Base-by-base conservation (phyloP, 1,140 invertebrate species). In the Gyrodactylus bullatarudis region DNA sequence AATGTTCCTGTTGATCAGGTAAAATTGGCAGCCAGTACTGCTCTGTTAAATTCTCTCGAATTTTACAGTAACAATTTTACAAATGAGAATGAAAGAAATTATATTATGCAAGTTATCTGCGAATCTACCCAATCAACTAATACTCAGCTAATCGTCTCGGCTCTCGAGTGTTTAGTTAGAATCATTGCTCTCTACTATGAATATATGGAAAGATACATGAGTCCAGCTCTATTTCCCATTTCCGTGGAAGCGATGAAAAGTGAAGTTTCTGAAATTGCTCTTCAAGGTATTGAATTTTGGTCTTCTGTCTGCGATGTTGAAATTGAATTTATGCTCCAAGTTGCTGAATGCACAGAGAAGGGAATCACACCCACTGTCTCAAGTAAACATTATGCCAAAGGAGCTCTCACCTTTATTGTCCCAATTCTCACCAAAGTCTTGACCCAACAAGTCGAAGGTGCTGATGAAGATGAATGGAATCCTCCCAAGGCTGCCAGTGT, bases 241-340 rank as follows among this genome's bases (percentile, higher is more conserved):
- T 96, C 95, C 20, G 83, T 98, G 79, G 89, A 95, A 81, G 93
- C 94, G 20, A 99, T 99, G 90, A 94, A 93, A 81, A 90, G 88
- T 54, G 89, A 92, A 68, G 86, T 87, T 74, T 91, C 97, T 83
- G 91, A 96, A 76, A 87, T 99, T 69, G 87, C 91, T 25, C 83
- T 99, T 68, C 95, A 99, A 83, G 95, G 95, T 76, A 98, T 99
- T 81, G 95, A 99, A 81, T 99, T 99, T 82, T 99, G 95, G 95
- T 98, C 93, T 0, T 97, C 94, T 78, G 93, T 98, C 0, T 94
- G 93, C 78, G 95, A 99, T 82, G 94, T 97, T 82, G 95, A 99
- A 83, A 89, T 96, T 25, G 92, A 96, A 82, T 82, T 99, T 75
- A 86, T 88, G 1, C 90, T 95, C 79, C 92, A 97, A 81, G 88